A percentile compares a stretch with the other conserved stretches of the same genome.
phyloP scores from a whole-genome alignment of 2,113 vertebrate species.

The Actenoides hombroni region DNA sequence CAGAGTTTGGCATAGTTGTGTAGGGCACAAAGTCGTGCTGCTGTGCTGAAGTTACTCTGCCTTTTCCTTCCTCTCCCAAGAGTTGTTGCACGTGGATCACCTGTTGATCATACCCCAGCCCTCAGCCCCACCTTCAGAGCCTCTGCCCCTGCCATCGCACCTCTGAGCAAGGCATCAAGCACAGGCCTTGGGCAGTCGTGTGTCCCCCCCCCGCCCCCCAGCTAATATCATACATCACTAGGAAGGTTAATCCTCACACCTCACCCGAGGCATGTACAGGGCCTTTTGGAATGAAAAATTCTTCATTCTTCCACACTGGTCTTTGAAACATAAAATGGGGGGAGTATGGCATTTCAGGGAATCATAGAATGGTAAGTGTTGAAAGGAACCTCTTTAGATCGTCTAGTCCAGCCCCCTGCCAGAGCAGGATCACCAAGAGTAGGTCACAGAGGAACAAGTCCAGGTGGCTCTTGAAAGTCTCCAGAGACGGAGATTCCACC shows the following conservation, averaged over 20 bases:
- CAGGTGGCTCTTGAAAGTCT: too few relatives aligned
- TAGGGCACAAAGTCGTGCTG: neutral
- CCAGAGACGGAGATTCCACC: too few relatives aligned
- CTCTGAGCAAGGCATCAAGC: neutral
- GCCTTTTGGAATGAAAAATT: neutral
- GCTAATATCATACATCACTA: neutral
- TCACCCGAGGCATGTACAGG: accelerated
- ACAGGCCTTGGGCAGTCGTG: neutral
- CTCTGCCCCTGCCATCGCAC: neutral
- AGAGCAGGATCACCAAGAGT: too few relatives aligned
- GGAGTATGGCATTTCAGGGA: too few relatives aligned
- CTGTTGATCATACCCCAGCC: too few relatives aligned
- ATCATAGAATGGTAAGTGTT: too few relatives aligned
- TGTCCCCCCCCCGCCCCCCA: too few relatives aligned
- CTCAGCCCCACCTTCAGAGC: neutral
- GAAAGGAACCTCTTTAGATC: too few relatives aligned
- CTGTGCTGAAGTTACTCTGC: neutral
- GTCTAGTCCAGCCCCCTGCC: too few relatives aligned
- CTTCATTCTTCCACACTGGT: neutral
- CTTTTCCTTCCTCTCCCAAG: neutral
- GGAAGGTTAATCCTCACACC: neutral
- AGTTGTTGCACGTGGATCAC: accelerated
- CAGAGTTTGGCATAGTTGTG: neutral
- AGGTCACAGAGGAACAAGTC: too few relatives aligned
- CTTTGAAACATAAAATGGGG: neutral